Evolutionary conservation across 1,140 invertebrate genomes (phyloP).

Genomic region (Drosophila sp.): DNA sequence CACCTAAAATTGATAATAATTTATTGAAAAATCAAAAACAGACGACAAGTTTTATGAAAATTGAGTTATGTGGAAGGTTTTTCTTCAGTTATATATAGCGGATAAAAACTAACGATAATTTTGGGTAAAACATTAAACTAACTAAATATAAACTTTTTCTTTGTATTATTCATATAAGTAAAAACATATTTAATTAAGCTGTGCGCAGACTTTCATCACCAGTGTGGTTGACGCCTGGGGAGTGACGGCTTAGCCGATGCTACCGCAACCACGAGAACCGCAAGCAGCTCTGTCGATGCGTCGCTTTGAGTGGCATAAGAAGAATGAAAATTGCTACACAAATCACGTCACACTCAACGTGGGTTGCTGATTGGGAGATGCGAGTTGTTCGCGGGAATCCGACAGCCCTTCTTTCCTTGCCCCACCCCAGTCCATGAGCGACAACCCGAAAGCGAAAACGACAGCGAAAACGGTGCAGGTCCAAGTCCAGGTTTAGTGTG

Average conservation of each 20-base stretch:
- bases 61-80: too few species aligned
- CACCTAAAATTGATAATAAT: too few species aligned
- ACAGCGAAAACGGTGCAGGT: constrained; percentile 15
- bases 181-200: constrained; percentile 19
- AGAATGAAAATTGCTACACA: constrained; percentile 54
- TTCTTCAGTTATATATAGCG: too few species aligned
- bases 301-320: constrained; percentile 21
- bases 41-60: too few species aligned
- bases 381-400: too few species aligned
- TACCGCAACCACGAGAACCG: background rate
- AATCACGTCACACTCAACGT: constrained; percentile 61
- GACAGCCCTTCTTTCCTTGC: background rate
- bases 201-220: constrained; percentile 15
- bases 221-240: constrained; percentile 3
- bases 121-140: too few species aligned
- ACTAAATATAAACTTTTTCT: too few species aligned
- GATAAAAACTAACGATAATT: too few species aligned
- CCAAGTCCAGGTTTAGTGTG: constrained; percentile 8
- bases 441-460: constrained; percentile 19
- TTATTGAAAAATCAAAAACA: too few species aligned
- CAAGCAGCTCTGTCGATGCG: background rate
- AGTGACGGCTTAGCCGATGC: constrained; percentile 17
- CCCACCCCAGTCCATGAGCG: constrained; percentile 6
- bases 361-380: too few species aligned
- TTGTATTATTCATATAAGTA: too few species aligned